These are phyloP conservation scores for Plecturocebus donacophilus DNA, from an alignment of 2,113 vertebrate species.

Conservation along the genomic window DNA sequence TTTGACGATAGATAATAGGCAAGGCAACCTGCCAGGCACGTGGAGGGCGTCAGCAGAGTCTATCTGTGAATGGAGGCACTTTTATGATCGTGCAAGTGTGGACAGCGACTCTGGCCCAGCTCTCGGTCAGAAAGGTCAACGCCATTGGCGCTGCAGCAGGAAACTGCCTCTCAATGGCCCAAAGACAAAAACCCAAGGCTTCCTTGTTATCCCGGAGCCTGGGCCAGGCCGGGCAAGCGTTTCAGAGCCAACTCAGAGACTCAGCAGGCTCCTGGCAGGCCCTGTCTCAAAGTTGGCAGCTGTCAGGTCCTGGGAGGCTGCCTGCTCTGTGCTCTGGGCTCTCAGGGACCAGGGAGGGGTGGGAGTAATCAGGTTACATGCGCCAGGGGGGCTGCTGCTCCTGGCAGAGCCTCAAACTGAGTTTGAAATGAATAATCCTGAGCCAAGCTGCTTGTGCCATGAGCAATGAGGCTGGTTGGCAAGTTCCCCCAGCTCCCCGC, in stretches of 20 bases:
- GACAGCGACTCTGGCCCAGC: background rate
- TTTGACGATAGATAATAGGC: background rate
- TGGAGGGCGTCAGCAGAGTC: background rate
- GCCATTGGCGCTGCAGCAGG: background rate
- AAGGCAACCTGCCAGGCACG: background rate
- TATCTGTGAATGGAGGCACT: rapidly evolving
- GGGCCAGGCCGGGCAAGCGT: background rate
- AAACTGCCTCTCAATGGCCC: background rate
- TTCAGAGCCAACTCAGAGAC: background rate
- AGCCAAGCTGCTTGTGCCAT: constrained; percentile 46
- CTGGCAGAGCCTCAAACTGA: constrained; percentile 68
- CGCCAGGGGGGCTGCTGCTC: constrained; percentile 36
- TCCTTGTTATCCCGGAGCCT: background rate
- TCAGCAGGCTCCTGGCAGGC: background rate
- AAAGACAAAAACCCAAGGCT: background rate
- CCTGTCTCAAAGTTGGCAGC: background rate
- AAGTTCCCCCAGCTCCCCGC: background rate
- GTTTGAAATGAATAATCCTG: constrained; percentile 54
- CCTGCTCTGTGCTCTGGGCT: background rate
- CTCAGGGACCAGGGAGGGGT: background rate
- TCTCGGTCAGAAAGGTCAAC: rapidly evolving
- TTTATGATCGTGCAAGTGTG: rapidly evolving
- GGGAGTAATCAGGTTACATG: constrained; percentile 29
- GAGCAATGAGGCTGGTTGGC: background rate
- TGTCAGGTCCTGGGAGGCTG: background rate